Base-by-base conservation (phyloP, 2,797 vertebrate genomes). In the Catamblyrhynchus diadema region DNA sequence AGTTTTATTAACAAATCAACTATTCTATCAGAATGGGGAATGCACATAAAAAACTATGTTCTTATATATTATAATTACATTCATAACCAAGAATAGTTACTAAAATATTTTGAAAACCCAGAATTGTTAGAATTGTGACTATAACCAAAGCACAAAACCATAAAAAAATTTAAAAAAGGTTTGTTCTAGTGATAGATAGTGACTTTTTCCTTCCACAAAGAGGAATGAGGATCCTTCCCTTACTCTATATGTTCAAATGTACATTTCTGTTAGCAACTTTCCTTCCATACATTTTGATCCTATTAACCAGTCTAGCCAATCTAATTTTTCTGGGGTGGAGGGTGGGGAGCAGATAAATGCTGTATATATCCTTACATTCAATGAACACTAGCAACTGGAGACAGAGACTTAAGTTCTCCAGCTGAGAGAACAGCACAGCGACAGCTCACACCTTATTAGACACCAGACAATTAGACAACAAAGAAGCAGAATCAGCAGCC, bases 1-100 rank as follows among this genome's bases (percentile, higher is more conserved):
- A 86, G 25, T 87, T 75, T 70, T 85, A 94, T 90, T 93, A 93
- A 77, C 50, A 89, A 88, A 88, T 70, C 65, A 89, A 94, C 88
- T 61, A 89, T 42, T 66, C 41, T 51, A n/a, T 83, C 62, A 83
- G 56, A 93, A 85, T 73, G 32, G n/a, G 51, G 70, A 93, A 64
- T 42, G 51, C 28, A 54, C 28, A 65, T 64, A 47, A 88, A 93
- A 75, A 65, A 8, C 6, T 9, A 65, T 70, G 10, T 53, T 90
- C 28, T 64, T 57, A 22, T 8, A 27, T 13, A 50, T 60, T 47
- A 12, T 21, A 19, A 17, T 59, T 24, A 44, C 12, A 45, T 79
- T 88, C 30, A 57, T 23, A 81, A 82, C 25, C 9, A 73, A 74
- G 45, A 72, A 80, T 51, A 74, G 6, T 25, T 61, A 57, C 15